Base-by-base conservation (phyloP, 1,140 invertebrate species). In the Pollicipes pollicipes region DNA sequence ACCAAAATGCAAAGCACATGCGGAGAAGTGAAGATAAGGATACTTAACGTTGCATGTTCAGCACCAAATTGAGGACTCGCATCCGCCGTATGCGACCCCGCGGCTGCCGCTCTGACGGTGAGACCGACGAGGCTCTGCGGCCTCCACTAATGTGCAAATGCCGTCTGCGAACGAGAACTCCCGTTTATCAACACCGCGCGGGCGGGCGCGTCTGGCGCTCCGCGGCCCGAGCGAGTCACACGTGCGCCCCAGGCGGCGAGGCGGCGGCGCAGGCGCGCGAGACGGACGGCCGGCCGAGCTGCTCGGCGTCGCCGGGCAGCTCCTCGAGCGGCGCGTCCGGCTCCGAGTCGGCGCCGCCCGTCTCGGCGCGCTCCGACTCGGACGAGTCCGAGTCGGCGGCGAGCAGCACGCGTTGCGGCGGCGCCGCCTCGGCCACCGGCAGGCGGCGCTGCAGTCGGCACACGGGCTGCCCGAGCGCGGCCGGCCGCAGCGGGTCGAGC, bases 391-490 rank as follows among this genome's bases (percentile, higher is more conserved):
- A 58, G 45, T 21, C 45, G 45, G 45, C 63, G 69, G 28, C 29
- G 13, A 35, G 35, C 63, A 63, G 29, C 37, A 35, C 63, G 31
- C 35, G 37, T 28, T 28, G 35, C 30, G 30, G 28, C n/a, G 63
- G 35, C 66, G 68, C 71, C 28, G 21, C 17, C 29, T 35, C 64
- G 35, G 31, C 32, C 32, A 58, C 69, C 63, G 30, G 70, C 21
- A 31, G 32, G n/a, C 35, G 73, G 30, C 17, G 70, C 37, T 76
- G 66, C 17, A 71, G 73, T 70, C 78, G 77, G 70, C 76, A 75
- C 78, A 91, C 89, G 58, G 91, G 81, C 21, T 91, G 78, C 76
- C 91, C 90, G 77, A 91, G 91, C 74, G 90, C 90, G 13, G 45
- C 45, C 45, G 45, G 45, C 21, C 45, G 45, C 45, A 58, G 45